Conservation (phyloP, 2,888 invertebrate genomes). For the Agrotis puta region DNA sequence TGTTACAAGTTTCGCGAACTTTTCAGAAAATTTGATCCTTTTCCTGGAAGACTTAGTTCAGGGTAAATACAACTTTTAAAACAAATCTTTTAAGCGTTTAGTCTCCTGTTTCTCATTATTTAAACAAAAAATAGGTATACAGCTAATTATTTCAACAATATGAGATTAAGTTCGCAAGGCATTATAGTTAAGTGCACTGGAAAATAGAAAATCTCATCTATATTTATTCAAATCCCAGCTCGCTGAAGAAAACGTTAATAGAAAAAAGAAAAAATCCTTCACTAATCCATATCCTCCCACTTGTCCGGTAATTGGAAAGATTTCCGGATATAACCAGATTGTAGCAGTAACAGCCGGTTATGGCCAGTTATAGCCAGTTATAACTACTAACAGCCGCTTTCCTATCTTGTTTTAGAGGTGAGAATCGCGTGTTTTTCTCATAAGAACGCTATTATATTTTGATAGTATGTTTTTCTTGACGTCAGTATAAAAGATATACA, state of each 20-base stretch:
- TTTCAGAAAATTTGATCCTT: constrained; percentile 7
- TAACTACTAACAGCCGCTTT: constrained; percentile 53
- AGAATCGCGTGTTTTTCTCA: constrained; percentile 33
- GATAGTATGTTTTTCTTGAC: constrained; percentile 30
- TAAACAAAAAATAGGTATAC: neutral
- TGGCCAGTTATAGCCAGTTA: constrained; percentile 57
- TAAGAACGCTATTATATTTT: constrained; percentile 41
- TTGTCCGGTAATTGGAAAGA: constrained; percentile 75
- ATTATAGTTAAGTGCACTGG: no score
- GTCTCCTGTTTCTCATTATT: no score
- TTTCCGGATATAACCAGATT: constrained; percentile 69
- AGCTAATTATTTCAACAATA: neutral
- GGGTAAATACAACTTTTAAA: neutral
- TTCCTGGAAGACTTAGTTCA: neutral
- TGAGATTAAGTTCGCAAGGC: neutral
- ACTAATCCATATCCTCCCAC: constrained; percentile 65
- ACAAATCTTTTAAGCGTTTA: constrained; percentile 3
- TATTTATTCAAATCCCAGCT: constrained; percentile 1
- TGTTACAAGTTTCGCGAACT: constrained; percentile 11
- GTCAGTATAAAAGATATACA: constrained; percentile 13
- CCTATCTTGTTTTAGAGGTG: constrained; percentile 48
- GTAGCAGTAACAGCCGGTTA: constrained; percentile 63
- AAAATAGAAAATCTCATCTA: neutral
- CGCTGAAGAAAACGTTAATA: neutral
- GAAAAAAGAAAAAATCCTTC: constrained; percentile 34